Conservation (phyloP, 1,140 invertebrate genomes). For the Pseudomyrmex sp. region DNA sequence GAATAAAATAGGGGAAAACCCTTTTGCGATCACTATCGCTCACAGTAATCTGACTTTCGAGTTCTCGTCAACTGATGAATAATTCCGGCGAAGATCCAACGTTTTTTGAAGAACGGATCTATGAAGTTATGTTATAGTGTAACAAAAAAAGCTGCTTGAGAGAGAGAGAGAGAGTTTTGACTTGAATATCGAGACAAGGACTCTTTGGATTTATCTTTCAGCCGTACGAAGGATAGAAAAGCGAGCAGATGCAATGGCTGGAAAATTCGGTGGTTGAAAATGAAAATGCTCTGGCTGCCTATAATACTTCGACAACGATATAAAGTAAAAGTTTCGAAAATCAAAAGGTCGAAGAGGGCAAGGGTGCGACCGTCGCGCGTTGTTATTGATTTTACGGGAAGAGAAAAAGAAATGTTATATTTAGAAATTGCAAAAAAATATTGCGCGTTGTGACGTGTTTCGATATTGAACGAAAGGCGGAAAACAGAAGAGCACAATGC, state of each 20-base stretch:
- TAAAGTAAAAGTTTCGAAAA: slow-evolving; percentile 67
- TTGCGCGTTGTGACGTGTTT: too few species aligned
- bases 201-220: slow-evolving; percentile 36
- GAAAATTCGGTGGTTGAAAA: slow-evolving; percentile 72
- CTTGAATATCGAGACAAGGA: slow-evolving; percentile 56
- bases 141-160: too few species aligned
- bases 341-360: slow-evolving; percentile 60
- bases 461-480: too few species aligned
- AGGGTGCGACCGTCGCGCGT: slow-evolving; percentile 36
- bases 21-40: too few species aligned
- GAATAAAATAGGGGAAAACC: too few species aligned
- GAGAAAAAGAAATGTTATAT: slow-evolving; percentile 46
- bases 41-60: too few species aligned
- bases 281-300: slow-evolving; percentile 74
- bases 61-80: too few species aligned
- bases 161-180: slow-evolving; percentile 21
- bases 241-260: slow-evolving; percentile 31
- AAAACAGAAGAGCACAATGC: too few species aligned
- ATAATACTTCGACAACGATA: slow-evolving; percentile 70
- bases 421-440: background rate
- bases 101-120: too few species aligned
- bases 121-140: too few species aligned
- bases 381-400: slow-evolving; percentile 64
- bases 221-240: background rate
- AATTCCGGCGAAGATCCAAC: too few species aligned